Percentiles rank a stretch among this genome's conserved stretches.
Evolutionary conservation across 64 coral and sea anemone species (phyloP).

Genomic region (Cladopsammia gracilis): DNA sequence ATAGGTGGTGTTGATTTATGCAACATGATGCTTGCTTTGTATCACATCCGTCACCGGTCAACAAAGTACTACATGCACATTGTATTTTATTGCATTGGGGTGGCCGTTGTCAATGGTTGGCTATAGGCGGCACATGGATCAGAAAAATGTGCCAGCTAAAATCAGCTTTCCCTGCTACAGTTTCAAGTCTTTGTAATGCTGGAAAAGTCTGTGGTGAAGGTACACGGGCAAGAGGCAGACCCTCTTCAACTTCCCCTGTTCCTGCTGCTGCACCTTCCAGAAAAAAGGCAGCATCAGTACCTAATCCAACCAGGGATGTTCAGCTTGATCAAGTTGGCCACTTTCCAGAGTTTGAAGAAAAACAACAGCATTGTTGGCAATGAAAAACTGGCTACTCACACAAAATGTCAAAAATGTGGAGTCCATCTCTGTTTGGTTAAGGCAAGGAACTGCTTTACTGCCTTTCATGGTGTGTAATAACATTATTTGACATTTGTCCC

Average conservation of each 20-base stretch:
- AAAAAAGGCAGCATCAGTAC: constrained; percentile 27
- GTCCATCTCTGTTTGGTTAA: constrained; percentile 19
- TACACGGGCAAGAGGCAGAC: neutral
- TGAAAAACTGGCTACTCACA: constrained; percentile 23
- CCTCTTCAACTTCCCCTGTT: neutral
- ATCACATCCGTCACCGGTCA: neutral
- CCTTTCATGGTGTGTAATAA: neutral
- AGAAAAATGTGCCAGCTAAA: constrained; percentile 23
- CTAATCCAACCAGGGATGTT: neutral
- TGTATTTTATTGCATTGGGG: constrained; percentile 43
- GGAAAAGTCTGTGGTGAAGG: neutral
- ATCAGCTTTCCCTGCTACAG: neutral
- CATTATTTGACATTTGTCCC: neutral
- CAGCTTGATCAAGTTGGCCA: constrained; percentile 7
- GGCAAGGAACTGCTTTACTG: constrained; percentile 5
- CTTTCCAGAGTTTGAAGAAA: constrained; percentile 39
- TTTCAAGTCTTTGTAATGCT: neutral
- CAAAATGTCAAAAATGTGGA: neutral
- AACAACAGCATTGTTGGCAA: neutral
- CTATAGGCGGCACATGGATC: constrained; percentile 5
- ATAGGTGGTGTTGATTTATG: constrained; percentile 43
- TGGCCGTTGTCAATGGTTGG: constrained; percentile 42
- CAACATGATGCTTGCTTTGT: constrained; percentile 24
- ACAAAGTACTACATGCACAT: constrained; percentile 33
- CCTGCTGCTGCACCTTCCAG: neutral